A percentile compares a stretch with the other conserved stretches of the same genome.
These are phyloP conservation scores for Saturnia japonica DNA, from an alignment of 2,888 invertebrate species.

Conservation along the genomic window DNA sequence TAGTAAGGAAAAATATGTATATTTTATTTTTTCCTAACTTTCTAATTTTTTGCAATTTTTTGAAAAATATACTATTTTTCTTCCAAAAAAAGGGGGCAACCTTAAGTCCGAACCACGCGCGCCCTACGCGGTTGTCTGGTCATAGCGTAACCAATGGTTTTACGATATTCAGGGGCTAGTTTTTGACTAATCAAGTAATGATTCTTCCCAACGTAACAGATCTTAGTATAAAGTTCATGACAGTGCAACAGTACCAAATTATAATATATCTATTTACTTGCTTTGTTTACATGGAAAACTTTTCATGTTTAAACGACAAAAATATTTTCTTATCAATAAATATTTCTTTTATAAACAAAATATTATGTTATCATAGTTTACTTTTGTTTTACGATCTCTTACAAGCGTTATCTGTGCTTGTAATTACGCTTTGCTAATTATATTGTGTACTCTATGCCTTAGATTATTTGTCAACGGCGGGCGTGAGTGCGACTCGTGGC, in stretches of 20 bases:
- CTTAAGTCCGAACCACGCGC: not conserved
- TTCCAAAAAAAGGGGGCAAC: too few species aligned
- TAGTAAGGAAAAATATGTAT: too few species aligned
- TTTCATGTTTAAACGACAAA: constrained; percentile 1
- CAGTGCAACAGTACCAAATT: not conserved
- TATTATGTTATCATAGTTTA: constrained; percentile 49
- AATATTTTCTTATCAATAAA: constrained; percentile 29
- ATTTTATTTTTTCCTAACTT: too few species aligned
- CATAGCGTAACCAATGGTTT: too few species aligned
- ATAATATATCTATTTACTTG: not conserved
- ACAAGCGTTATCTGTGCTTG: constrained; percentile 13
- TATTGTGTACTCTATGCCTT: constrained; percentile 1
- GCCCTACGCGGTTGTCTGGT: constrained; percentile 17
- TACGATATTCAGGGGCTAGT: too few species aligned
- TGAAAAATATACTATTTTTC: too few species aligned
- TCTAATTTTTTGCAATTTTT: too few species aligned
- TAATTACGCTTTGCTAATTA: constrained; percentile 17
- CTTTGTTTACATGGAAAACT: not conserved
- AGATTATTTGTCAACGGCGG: not conserved
- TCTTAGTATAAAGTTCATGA: constrained; percentile 32
- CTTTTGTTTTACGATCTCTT: constrained; percentile 47
- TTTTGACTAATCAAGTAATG: constrained; percentile 19
- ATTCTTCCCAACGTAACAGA: constrained; percentile 20
- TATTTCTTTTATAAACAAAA: constrained; percentile 44
- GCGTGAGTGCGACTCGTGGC: not conserved